phyloP scores from a whole-genome alignment of 2,113 vertebrate species.

The Eolophus roseicapilla region DNA sequence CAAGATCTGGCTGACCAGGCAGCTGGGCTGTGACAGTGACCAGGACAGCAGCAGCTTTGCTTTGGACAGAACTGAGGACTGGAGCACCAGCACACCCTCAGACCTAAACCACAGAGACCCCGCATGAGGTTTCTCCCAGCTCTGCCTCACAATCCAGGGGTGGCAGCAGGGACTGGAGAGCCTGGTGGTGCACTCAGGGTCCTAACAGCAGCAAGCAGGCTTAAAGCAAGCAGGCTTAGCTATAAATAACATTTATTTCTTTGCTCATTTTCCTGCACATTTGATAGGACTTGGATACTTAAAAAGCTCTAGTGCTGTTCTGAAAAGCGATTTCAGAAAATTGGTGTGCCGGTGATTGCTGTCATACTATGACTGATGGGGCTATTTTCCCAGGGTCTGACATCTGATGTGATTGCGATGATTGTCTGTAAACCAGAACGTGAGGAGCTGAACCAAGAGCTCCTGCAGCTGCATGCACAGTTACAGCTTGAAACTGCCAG shows the following conservation, averaged over 20 bases:
- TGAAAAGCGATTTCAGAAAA: background rate
- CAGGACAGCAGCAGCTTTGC: background rate
- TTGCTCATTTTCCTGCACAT: background rate
- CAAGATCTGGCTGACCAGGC: background rate
- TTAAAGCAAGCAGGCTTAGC: background rate
- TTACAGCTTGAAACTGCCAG: background rate
- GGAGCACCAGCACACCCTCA: background rate
- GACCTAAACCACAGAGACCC: background rate
- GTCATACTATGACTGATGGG: background rate
- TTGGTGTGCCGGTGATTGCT: constrained; percentile 29
- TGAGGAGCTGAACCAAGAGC: background rate
- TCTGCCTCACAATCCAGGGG: background rate
- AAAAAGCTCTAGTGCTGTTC: background rate
- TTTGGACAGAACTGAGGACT: background rate
- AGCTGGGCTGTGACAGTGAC: background rate
- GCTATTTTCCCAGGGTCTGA: background rate
- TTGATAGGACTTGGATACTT: background rate
- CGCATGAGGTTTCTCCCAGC: background rate
- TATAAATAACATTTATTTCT: background rate
- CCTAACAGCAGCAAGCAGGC: background rate
- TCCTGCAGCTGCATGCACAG: background rate
- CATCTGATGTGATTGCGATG: background rate
- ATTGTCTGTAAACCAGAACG: background rate
- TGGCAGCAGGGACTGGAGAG: background rate
- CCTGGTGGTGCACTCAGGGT: background rate